Base-by-base conservation (phyloP, 2,888 invertebrate genomes). In the Hipparchia semele region DNA sequence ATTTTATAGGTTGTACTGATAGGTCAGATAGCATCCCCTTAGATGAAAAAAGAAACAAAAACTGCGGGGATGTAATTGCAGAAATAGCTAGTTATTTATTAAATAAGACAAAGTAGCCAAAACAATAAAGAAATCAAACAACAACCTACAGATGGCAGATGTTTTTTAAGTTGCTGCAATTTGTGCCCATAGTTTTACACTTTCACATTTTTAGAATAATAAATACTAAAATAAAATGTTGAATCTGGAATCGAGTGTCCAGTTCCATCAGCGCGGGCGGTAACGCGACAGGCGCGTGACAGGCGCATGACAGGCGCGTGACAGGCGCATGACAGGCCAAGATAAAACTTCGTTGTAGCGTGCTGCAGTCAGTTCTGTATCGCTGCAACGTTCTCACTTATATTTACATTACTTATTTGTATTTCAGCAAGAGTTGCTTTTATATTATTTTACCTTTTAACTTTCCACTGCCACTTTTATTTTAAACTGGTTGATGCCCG, bases 281-380 rank as follows among this genome's bases (percentile, higher is more conserved):
- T 39, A 49, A 46, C 46, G 12, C 49, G 62, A 62, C 62, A 49
- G 46, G 62, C 62, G 62, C 62, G 46, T 46, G 61, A 46, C 61
- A 61, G 60, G 60, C 60, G 6, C 60, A 56, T 53, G 58, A 23
- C 58, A 23, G 23, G 60, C 60, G 60, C 60, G 1, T 23, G 23
- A 23, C 23, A 60, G 39, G 39, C 39, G 5, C 23, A 46, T 39
- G 39, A 12, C 60, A 60, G 61, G 61, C 61, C 10, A 61, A 61
- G 62, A 49, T 62, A 62, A 49, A 62, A 49, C 7, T 46, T 49
- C 10, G n/a, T n/a, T 2, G 45, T 61, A 12, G 46, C 39, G 61
- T 39, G 46, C 61, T 6, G n/a, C 3, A 13, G 13, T 33, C 10
- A 5, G 12, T 10, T 10, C 10, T 10, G 59, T 59, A 23, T 56